A percentile compares a stretch with the other conserved stretches of the same genome.
phyloP scores from a whole-genome alignment of 2,888 invertebrate species.

The Lasioglossum calceatum region DNA sequence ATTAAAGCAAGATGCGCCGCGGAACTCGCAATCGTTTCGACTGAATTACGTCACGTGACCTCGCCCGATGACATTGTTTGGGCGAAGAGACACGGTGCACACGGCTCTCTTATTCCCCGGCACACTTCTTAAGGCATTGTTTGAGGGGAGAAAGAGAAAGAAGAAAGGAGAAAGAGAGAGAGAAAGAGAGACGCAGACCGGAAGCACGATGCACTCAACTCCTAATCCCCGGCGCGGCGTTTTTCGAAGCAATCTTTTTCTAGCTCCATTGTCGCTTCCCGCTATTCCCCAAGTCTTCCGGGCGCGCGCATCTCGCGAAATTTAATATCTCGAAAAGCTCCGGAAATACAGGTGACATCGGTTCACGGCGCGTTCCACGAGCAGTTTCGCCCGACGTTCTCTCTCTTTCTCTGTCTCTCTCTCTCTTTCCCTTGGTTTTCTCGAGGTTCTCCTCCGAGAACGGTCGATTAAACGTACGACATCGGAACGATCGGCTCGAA shows the following conservation, averaged over 20 bases:
- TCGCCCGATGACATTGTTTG: slow-evolving; percentile 19
- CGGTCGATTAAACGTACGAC: not conserved
- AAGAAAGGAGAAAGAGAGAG: not conserved
- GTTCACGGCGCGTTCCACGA: not conserved
- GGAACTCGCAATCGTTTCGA: not conserved
- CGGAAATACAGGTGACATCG: slow-evolving; percentile 11
- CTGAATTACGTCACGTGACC: not conserved
- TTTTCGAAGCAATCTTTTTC: slow-evolving; percentile 13
- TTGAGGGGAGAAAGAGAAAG: not conserved
- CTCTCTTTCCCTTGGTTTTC: not conserved
- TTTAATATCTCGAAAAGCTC: slow-evolving; percentile 60
- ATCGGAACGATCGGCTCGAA: not conserved
- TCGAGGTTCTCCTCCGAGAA: not conserved
- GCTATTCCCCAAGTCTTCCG: not conserved
- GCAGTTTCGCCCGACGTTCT: not conserved
- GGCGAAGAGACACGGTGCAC: not conserved
- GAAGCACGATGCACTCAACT: slow-evolving; percentile 3
- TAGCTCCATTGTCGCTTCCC: not conserved
- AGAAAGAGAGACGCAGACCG: not conserved
- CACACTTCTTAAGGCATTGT: not conserved
- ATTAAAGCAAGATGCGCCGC: not conserved
- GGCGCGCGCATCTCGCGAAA: slow-evolving; percentile 12
- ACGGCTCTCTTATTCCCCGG: not conserved
- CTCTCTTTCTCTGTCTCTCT: not conserved
- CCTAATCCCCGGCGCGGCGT: not conserved